A percentile compares a stretch with the other conserved stretches of the same genome.
Conservation (phyloP, 1,140 invertebrate genomes). For the Ptiloglossa arizonensis region DNA sequence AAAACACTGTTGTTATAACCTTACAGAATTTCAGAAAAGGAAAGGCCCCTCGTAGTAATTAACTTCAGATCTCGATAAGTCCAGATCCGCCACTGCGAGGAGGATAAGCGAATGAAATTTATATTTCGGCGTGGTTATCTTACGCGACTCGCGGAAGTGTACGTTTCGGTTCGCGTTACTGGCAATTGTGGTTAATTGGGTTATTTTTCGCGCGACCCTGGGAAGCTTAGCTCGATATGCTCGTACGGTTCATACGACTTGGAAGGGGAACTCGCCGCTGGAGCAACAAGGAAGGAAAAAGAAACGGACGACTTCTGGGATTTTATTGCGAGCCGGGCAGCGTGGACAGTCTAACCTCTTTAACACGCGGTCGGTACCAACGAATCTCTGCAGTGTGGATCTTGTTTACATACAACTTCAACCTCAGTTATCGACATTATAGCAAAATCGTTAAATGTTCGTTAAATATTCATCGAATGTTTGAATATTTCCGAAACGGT, state of each 20-base stretch:
- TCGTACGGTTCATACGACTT: not conserved
- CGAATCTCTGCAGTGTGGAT: too few relatives aligned
- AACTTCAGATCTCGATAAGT: too few relatives aligned
- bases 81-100: too few relatives aligned
- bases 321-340: not conserved
- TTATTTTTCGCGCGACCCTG: conserved; percentile 49
- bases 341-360: not conserved
- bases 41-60: too few relatives aligned
- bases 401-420: too few relatives aligned
- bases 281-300: not conserved
- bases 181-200: conserved; percentile 48
- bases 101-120: not conserved
- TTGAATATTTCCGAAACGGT: too few relatives aligned
- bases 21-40: too few relatives aligned
- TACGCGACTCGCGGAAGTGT: conserved; percentile 21
- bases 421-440: too few relatives aligned
- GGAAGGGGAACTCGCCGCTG: not conserved
- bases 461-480: too few relatives aligned
- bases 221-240: conserved; percentile 32
- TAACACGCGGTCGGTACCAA: not conserved
- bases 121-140: conserved; percentile 3
- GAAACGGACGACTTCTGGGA: not conserved
- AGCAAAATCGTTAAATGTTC: too few relatives aligned
- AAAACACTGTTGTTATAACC: too few relatives aligned
- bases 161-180: conserved; percentile 24